phyloP scores from a whole-genome alignment of 2,888 invertebrate species.

The Athripsodes cinereus region DNA sequence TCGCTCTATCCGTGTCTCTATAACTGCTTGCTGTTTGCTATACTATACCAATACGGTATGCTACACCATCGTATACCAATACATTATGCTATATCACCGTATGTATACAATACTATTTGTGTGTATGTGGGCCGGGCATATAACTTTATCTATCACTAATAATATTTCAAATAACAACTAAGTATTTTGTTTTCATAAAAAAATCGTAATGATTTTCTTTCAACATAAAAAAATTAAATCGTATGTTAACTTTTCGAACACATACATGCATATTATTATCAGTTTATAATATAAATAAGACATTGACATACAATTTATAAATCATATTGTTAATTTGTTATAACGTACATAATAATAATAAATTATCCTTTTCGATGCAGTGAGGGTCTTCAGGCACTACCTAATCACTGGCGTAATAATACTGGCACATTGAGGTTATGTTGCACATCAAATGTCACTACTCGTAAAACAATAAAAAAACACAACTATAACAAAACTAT shows the following conservation, averaged over 20 bases:
- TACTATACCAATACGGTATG: too few species aligned
- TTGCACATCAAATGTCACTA: not conserved
- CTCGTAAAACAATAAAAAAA: not conserved
- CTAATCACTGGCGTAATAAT: not conserved
- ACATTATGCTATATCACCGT: too few species aligned
- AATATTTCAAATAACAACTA: too few species aligned
- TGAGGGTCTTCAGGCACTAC: not conserved
- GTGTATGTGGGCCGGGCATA: constrained; percentile 21
- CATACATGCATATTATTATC: too few species aligned
- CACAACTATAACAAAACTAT: not conserved
- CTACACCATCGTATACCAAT: too few species aligned
- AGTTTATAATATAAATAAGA: constrained; percentile 3
- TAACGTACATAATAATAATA: too few species aligned
- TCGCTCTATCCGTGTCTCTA: constrained; percentile 8
- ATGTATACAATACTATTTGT: not conserved
- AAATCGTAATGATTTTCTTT: constrained; percentile 4
- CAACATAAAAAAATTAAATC: too few species aligned
- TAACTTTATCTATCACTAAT: constrained; percentile 15
- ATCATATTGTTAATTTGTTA: not conserved
- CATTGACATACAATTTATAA: constrained; percentile 3
- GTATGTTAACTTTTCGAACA: too few species aligned
- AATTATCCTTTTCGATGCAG: too few species aligned
- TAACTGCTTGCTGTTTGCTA: not conserved
- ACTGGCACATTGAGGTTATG: not conserved
- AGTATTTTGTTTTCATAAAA: constrained; percentile 14